phyloP scores from a whole-genome alignment of 2,888 invertebrate genomes.

The Synanthedon myopaeformis region DNA sequence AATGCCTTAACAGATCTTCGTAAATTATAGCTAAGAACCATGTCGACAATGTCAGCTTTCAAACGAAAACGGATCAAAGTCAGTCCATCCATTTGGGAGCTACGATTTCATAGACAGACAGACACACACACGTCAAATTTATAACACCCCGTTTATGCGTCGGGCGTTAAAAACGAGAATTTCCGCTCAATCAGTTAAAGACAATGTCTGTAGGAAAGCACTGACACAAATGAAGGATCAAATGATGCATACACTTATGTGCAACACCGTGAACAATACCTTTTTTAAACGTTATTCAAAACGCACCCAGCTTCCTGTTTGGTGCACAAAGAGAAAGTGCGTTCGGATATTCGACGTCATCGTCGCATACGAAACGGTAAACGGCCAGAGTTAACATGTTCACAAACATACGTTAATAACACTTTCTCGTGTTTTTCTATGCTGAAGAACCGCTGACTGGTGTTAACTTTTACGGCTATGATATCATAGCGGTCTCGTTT shows the following conservation, averaged over 20 bases:
- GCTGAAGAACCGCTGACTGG: background rate
- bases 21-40: no score
- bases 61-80: no score
- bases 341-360: constrained; percentile 15
- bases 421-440: background rate
- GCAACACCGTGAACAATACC: constrained; percentile 2
- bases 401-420: background rate
- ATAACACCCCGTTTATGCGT: no score
- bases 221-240: background rate
- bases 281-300: constrained; percentile 6
- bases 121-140: no score
- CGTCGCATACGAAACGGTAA: constrained; percentile 2
- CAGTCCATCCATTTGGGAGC: no score
- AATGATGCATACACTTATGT: constrained; percentile 5
- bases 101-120: no score
- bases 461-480: background rate
- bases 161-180: no score
- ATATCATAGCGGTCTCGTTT: background rate
- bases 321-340: constrained; percentile 12
- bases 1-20: no score
- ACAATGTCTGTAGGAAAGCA: no score
- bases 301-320: constrained; percentile 3
- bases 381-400: background rate
- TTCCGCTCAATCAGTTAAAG: no score
- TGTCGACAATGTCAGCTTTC: no score